Evolutionary conservation across 2,888 invertebrate species (phyloP), one percentile per base, ranked within the genome.

Genomic region (Cylindroiulus punctatus): DNA sequence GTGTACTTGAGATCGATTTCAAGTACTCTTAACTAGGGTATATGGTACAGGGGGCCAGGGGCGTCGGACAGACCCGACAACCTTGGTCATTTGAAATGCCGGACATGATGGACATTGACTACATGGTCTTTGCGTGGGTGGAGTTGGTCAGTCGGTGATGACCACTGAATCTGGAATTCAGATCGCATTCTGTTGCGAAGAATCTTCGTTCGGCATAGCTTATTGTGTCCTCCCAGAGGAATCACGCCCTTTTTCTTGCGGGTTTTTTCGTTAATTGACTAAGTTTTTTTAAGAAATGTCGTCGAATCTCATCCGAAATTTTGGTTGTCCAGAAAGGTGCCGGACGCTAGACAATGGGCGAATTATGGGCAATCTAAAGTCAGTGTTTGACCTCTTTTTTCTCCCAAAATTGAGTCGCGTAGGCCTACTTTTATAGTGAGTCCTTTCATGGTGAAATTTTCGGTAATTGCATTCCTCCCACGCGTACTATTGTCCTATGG

Each of bases 331-430:
- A 52, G 52, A 52, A 52, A 52, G 1, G n/a, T 52, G 52, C 52
- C 52, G n/a, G 52, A 52, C n/a, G n/a, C 19, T n/a, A 52, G 52
- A 52, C 52, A 52, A 52, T 52, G 52, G 52, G n/a, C 52, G 52
- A 52, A 52, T 52, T 52, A 52, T 52, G 52, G 52, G 52, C n/a
- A 52, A 52, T 52, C 19, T 52, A 52, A 52, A 52, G 52, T 52
- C 52, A 52, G 52, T 3, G 52, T 52, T 52, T 52, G 52, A 52
- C 52, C 52, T 52, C 52, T 52, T 52, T 47, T 47, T 47, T 52
- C 44, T 52, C 47, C 47, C 12, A 19, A 52, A 52, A 52, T 10
- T n/a, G 5, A 52, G 36, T 44, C 19, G 52, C 52, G 52, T 52
- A 52, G 52, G 52, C 52, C 52, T 52, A 52, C 52, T 52, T 52